Evolutionary conservation across 2,888 invertebrate species (phyloP).

Genomic region (Chouioia cunea): DNA sequence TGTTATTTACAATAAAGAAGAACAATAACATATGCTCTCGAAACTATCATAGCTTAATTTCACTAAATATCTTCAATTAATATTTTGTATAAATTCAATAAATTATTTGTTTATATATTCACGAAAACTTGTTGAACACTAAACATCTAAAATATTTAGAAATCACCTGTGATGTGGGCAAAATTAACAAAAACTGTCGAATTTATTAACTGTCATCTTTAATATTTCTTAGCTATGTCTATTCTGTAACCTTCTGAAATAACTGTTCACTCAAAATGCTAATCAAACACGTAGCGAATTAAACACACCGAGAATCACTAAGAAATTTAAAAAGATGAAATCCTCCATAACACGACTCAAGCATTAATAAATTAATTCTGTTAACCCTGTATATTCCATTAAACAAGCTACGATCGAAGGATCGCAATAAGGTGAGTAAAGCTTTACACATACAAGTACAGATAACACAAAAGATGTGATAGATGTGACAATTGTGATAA

Average conservation of each 20-base stretch:
- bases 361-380: slow-evolving; percentile 50
- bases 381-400: slow-evolving; percentile 64
- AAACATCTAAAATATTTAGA: too few species aligned
- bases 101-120: background rate
- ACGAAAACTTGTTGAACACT: too few species aligned
- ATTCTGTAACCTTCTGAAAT: slow-evolving; percentile 12
- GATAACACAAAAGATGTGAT: slow-evolving; percentile 14
- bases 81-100: background rate
- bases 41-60: background rate
- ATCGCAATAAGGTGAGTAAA: slow-evolving; percentile 67
- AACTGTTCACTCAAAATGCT: slow-evolving; percentile 20
- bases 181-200: too few species aligned
- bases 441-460: slow-evolving; percentile 38
- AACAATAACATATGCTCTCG: background rate
- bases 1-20: too few species aligned
- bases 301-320: slow-evolving; percentile 26
- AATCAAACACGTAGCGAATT: slow-evolving; percentile 27
- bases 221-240: slow-evolving; percentile 27
- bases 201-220: slow-evolving; percentile 24
- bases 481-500: slow-evolving; percentile 13
- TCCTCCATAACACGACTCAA: slow-evolving; percentile 18
- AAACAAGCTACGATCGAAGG: slow-evolving; percentile 69
- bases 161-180: too few species aligned
- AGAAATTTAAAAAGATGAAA: slow-evolving; percentile 44
- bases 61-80: background rate